Base-by-base conservation (phyloP, 1,140 invertebrate genomes). In the Danaus melanippus region DNA sequence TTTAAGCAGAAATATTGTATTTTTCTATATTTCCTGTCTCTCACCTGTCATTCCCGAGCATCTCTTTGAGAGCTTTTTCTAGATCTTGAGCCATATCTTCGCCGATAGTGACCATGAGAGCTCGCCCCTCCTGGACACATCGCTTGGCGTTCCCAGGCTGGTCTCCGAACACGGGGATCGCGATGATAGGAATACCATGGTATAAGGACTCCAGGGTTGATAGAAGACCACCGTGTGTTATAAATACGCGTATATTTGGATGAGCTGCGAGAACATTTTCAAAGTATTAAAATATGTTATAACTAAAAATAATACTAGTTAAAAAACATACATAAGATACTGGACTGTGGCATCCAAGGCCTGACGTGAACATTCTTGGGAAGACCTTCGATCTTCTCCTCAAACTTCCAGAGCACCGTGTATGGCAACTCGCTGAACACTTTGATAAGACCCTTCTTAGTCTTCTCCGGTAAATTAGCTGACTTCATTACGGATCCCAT, bases 161-260 rank as follows among this genome's bases (percentile, higher is more conserved):
- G 61, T 93, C 92, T 9, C 80, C 84, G 42, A 89, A 87, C 7
- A 93, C 71, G 7, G 92, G 92, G 46, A 92, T 83, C 32, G 87
- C 89, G 42, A 93, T 73, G 46, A 92, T 81, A 1, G 92, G 91
- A 4, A 90, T 88, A 7, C 84, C 88, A 39, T 87, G 87, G 44
- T 89, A 85, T 10, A 92, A 62, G 0, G 90, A 87, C 73, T 93
- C 92, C 57, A 88, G 80, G 2, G 87, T 75, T 21, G 91, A 90
- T 9, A 91, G 76, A 10, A 90, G 74, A 0, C 92, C 92, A 52
- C 91, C 91, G 65, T 92, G 90, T 8, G 89, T 90, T n/a, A 93
- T 89, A 60, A 93, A 92, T 2, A 91, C 47, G 59, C 88, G 88
- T 1, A 67, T 40, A 55, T 76, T 74, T 2, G 63, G 64, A 46